Conservation (phyloP, 2,797 vertebrate species). For the Prionace glauca region DNA sequence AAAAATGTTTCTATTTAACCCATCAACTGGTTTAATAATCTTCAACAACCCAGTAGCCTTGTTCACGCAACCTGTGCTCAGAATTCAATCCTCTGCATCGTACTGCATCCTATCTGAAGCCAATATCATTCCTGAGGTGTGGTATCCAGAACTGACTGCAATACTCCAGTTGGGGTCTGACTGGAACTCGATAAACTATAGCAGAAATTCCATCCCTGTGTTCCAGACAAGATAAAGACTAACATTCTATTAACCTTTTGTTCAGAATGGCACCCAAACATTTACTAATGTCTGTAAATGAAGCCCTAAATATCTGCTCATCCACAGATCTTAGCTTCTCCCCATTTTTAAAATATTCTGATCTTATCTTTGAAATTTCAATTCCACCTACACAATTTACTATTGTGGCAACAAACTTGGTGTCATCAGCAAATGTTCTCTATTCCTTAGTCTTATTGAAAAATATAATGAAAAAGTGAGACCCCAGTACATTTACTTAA, state of each 20-base stretch:
- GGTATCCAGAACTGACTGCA: background rate
- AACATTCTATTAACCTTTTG: background rate
- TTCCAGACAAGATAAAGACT: background rate
- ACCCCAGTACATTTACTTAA: background rate
- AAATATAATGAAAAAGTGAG: background rate
- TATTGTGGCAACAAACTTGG: too few species aligned
- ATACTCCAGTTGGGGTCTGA: too few species aligned
- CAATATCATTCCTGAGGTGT: background rate
- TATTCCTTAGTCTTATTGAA: background rate
- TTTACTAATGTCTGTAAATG: background rate
- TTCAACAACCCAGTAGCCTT: too few species aligned
- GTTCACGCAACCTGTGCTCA: background rate
- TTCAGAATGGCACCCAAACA: background rate
- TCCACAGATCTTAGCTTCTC: background rate
- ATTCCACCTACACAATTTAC: background rate
- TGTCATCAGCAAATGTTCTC: background rate
- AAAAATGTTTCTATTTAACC: too few species aligned
- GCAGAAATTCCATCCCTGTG: background rate
- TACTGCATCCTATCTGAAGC: background rate
- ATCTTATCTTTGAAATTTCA: too few species aligned
- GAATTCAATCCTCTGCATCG: background rate
- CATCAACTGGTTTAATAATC: too few species aligned
- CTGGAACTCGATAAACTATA: background rate
- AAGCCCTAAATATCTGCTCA: background rate
- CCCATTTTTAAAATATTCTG: background rate